Evolutionary conservation across 1,140 invertebrate genomes (phyloP), one percentile per base, ranked within the genome.

Genomic region (Halictus rubicundus): DNA sequence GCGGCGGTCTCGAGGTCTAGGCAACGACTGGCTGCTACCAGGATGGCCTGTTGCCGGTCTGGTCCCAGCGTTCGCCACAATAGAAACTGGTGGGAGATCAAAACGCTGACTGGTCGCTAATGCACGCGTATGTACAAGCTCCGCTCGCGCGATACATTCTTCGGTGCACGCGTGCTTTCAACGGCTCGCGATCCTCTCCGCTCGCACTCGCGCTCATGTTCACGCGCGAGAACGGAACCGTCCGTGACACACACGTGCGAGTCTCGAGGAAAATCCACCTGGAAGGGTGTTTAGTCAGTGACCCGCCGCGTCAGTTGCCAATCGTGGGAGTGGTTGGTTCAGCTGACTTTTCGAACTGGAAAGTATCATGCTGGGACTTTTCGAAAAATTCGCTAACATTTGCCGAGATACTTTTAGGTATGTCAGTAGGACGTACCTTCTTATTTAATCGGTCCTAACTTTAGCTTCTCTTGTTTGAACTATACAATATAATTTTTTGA

Each of bases 51-150:
- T 90, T 88, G 83, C 89, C 84, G 68, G 86, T 84, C 85, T 85
- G 83, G 79, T 89, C 69, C 82, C 88, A 81, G 84, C 85, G 84
- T 86, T 87, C 82, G 80, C 88, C 83, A 91, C 86, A 90, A 90
- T 91, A 90, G 89, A 88, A 85, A 80, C 82, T 86, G 90, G 90
- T 91, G 90, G 90, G 90, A 91, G 90, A 91, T 91, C 86, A 89
- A 91, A 91, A 91, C 88, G 88, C 89, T 88, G 88, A 86, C 78
- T 89, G 82, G 80, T 75, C 77, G 81, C 69, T 81, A 74, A 82
- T 76, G 72, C 54, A 81, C 52, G 39, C 52, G 42, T 61, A 72
- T 64, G 46, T 32, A 68, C 54, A 32, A 27, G 54, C 16, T 63
- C 32, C 14, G 46, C 66, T 69, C 60, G 37, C 61, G 19, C 32